Percentiles rank a stretch among this genome's conserved stretches.
These are phyloP conservation scores for Acrocephalus arundinaceus DNA, from an alignment of 2,113 vertebrate genomes.

Conservation along the genomic window DNA sequence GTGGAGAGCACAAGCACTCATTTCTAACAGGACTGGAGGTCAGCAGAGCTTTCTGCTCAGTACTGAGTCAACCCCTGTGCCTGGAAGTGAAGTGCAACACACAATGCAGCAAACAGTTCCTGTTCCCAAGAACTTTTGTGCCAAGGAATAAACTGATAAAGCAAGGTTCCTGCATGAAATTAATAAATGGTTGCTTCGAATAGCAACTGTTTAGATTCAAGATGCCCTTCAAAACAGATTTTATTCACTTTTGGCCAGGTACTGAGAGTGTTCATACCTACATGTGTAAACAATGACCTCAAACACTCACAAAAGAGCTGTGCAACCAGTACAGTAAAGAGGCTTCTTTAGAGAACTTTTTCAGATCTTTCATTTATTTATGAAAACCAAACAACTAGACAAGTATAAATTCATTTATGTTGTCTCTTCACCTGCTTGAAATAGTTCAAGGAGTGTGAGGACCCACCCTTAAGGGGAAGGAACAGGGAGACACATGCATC, in stretches of 20 bases:
- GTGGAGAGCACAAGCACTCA: background rate
- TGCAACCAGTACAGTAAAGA: background rate
- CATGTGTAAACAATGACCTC: background rate
- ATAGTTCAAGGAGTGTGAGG: background rate
- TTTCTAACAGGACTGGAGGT: background rate
- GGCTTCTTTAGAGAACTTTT: background rate
- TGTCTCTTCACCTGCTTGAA: background rate
- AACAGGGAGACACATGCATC: background rate
- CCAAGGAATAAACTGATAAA: background rate
- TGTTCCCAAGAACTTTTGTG: background rate
- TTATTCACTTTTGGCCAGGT: background rate
- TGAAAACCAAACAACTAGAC: background rate
- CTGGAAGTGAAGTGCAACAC: background rate
- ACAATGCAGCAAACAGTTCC: background rate
- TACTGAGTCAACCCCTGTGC: background rate
- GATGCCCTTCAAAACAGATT: background rate
- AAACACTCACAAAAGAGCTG: background rate
- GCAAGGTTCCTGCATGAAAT: background rate
- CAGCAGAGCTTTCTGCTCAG: background rate
- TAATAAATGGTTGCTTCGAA: background rate
- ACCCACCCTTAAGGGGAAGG: background rate
- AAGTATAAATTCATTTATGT: background rate
- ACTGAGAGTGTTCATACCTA: background rate
- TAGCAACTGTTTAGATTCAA: background rate
- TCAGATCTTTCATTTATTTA: background rate